Evolutionary conservation across 2,888 invertebrate species (phyloP), one percentile per base, ranked within the genome.

Genomic region (Chymomyza fuscimana): DNA sequence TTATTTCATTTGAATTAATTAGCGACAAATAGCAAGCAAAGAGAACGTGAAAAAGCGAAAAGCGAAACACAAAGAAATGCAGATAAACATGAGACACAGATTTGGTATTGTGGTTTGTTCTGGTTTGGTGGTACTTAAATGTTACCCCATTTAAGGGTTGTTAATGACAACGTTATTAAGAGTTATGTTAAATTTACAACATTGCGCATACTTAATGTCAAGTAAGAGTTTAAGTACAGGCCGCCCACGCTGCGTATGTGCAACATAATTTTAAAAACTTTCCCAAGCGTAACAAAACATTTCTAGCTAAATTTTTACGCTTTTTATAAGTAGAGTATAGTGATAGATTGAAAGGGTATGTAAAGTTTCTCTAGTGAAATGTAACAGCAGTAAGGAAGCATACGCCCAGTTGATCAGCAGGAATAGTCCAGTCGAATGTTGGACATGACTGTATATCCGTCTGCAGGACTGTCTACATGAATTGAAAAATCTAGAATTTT

Each of bases 1-100:
- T 76, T 76, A 73, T 82, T 67, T 80, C 70, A 74, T 82, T 78
- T 72, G 70, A 81, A 79, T 79, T 83, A 82, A 86, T 86, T 86
- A 73, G 64, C 65, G 66, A 68, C 60, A 73, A 73, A 80, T 72
- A 52, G 51, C 22, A 25, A 67, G 10, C 16, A 52, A 63, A 32
- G 32, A 7, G 32, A 7, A 9, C 7, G 32, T 7, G 32, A 32
- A 15, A 46, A 51, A 63, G 54, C 51, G 54, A 40, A 36, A 40
- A 40, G 40, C 6, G 29, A 61, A 25, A 29, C 16, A 16, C 36
- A 46, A 15, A 25, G n/a, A 15, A 19, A 12, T 15, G 15, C 50
- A 12, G 25, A 59, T 51, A 61, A 52, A 12, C n/a, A n/a, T 5
- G 5, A 29, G 19, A 52, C 15, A 52, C n/a, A 25, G n/a, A 63